Base-by-base conservation (phyloP, 1,140 invertebrate species). In the Microplitis mediator region DNA sequence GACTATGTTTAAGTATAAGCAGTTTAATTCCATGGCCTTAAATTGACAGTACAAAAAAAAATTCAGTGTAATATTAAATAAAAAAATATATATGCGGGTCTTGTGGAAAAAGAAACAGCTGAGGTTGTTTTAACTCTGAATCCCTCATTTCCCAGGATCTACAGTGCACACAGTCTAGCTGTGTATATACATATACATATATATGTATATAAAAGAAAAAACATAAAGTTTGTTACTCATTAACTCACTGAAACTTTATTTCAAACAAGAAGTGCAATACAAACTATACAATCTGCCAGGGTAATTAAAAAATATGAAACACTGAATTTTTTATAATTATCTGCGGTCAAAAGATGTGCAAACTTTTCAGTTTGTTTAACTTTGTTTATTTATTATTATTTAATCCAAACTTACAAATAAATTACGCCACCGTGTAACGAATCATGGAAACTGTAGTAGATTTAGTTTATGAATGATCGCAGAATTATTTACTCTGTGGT, bases 281-380 rank as follows among this genome's bases (percentile, higher is more conserved):
- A 39, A 13, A 62, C 13, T 13, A 13, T 34, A 35, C 14, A 62
- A 62, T n/a, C 60, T 62, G 34, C 4, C 31, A 35, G 31, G 60
- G 35, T 31, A 31, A 62, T 62, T 62, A 62, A 62, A 62, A 62
- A 62, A 62, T 62, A 62, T 62, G 13, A 35, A 62, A n/a, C 60
- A 39, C 31, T 35, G 34, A 36, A 36, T 36, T 13, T 16, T 62
- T 4, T 14, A 35, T 62, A 62, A 62, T 62, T 36, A 34, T 31
- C 23, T n/a, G 52, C n/a, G 52, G 52, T 56, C 23, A 56, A 56
- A 56, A 16, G 52, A 56, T 56, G 23, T 13, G n/a, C 5, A 13
- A 23, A 56, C 23, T 16, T 56, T 23, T 56, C 5, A 56, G 4
- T 54, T 54, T 54, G 16, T n/a, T 14, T 23, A 51, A 51, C 36